These are phyloP conservation scores for Chironomus striatipennis DNA, from an alignment of 1,140 invertebrate species.

Conservation along the genomic window DNA sequence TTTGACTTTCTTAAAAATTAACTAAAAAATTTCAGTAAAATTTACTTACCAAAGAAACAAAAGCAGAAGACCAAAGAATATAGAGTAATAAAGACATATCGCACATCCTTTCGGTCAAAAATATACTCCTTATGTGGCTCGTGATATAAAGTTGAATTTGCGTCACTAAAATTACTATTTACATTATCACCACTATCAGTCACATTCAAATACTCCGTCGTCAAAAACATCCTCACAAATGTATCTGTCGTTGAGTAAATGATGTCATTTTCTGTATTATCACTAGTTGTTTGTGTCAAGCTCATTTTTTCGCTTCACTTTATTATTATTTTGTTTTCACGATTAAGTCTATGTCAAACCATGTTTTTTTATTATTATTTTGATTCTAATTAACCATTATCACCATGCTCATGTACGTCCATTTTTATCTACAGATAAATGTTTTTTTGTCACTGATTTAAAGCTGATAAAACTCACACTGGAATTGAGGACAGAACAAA, in stretches of 20 bases:
- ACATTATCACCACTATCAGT: not conserved
- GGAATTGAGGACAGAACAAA: no score
- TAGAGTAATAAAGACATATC: constrained; percentile 53
- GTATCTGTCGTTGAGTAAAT: not conserved
- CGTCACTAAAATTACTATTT: not conserved
- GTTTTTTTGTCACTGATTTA: no score
- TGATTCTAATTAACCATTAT: not conserved
- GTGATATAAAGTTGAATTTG: not conserved
- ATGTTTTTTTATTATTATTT: not conserved
- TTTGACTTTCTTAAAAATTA: no score
- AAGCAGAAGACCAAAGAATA: constrained; percentile 58
- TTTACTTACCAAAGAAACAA: constrained; percentile 57
- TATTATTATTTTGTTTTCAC: not conserved
- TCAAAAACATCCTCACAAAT: not conserved
- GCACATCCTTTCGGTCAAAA: constrained; percentile 53
- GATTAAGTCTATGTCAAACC: not conserved
- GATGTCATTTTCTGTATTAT: not conserved
- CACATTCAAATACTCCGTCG: not conserved
- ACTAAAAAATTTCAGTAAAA: not conserved
- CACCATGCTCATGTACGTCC: not conserved
- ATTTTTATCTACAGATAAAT: no score
- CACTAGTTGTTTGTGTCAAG: not conserved
- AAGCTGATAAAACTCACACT: no score
- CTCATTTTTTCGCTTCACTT: not conserved
- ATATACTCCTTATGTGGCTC: constrained; percentile 48